phyloP scores from a whole-genome alignment of 2,888 invertebrate species.

The Synergus laeviventris region DNA sequence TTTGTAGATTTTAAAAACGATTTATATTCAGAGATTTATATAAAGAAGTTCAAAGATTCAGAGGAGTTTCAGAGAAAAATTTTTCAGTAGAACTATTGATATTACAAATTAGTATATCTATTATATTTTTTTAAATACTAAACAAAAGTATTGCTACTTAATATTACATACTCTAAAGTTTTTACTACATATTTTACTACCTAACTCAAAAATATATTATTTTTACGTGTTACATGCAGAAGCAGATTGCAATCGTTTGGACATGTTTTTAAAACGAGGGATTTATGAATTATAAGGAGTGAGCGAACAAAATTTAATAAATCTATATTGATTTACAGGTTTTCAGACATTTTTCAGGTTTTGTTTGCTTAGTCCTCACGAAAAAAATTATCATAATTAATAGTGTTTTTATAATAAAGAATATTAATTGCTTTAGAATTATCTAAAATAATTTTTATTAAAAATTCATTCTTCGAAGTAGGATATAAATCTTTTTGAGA shows the following conservation, averaged over 20 bases:
- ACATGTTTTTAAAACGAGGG: background rate
- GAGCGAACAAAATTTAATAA: background rate
- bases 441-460: no score
- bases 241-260: background rate
- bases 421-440: background rate
- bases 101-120: background rate
- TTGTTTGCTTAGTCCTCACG: background rate
- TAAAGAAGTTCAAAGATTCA: background rate
- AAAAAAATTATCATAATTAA: background rate
- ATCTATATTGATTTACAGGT: background rate
- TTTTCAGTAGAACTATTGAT: background rate
- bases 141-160: background rate
- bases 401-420: background rate
- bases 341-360: background rate
- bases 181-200: slow-evolving; percentile 5
- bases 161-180: slow-evolving; percentile 6
- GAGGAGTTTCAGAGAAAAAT: background rate
- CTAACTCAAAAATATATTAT: background rate
- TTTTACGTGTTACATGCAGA: background rate
- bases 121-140: background rate
- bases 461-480: background rate
- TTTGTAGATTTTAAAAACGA: background rate
- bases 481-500: background rate
- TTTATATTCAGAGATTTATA: background rate
- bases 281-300: background rate